Conservation (phyloP, 1,140 invertebrate genomes). For the Adoxophyes honmai region DNA sequence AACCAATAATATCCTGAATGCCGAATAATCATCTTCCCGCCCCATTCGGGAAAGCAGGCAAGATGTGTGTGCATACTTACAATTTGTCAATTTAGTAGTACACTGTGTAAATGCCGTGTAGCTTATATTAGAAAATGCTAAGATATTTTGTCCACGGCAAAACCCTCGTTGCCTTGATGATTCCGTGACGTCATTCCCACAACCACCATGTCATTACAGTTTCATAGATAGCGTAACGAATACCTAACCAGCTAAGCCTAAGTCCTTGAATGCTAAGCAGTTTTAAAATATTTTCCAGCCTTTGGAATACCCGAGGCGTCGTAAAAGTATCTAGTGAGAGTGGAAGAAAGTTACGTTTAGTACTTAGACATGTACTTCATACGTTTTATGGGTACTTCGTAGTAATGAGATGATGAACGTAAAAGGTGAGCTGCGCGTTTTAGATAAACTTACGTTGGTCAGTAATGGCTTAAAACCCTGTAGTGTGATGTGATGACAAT, state of each 20-base stretch:
- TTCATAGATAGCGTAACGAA: too few relatives aligned
- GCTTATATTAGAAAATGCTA: too few relatives aligned
- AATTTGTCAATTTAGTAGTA: too few relatives aligned
- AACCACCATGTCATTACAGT: too few relatives aligned
- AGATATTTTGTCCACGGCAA: too few relatives aligned
- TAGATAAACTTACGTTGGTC: not conserved
- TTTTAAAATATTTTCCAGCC: constrained; percentile 1
- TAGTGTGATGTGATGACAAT: not conserved
- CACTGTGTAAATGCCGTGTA: too few relatives aligned
- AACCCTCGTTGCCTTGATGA: too few relatives aligned
- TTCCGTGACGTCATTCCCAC: too few relatives aligned
- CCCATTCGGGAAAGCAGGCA: too few relatives aligned
- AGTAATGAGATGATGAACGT: not conserved
- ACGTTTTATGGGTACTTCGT: constrained; percentile 1
- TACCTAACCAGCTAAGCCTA: not conserved
- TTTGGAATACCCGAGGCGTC: not conserved
- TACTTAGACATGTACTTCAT: not conserved
- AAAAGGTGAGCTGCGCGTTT: not conserved
- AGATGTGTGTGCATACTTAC: too few relatives aligned
- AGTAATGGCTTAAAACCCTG: not conserved
- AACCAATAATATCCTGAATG: too few relatives aligned
- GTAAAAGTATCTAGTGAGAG: constrained; percentile 3
- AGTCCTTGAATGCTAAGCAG: constrained; percentile 3
- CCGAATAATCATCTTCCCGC: too few relatives aligned
- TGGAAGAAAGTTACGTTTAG: constrained; percentile 5